phyloP scores from a whole-genome alignment of 2,113 vertebrate species.

The Diadophis punctatus region DNA sequence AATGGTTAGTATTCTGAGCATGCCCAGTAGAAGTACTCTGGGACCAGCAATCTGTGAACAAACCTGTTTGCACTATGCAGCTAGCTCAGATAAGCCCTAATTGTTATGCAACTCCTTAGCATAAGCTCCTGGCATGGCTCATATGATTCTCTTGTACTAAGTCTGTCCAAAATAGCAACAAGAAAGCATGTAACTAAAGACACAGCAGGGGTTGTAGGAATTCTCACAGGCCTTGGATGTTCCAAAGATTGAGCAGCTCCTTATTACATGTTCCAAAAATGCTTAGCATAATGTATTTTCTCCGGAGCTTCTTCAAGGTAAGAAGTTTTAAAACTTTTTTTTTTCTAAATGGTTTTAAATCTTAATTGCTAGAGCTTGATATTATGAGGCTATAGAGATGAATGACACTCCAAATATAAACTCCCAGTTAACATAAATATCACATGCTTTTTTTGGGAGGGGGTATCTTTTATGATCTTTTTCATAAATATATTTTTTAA shows the following conservation, averaged over 20 bases:
- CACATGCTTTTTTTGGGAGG: not conserved
- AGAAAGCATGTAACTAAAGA: conserved; percentile 71
- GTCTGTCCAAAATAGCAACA: conserved; percentile 80
- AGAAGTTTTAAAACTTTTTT: conserved; percentile 61
- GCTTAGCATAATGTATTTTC: conserved; percentile 80
- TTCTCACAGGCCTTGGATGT: conserved; percentile 61
- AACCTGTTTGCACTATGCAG: conserved; percentile 73
- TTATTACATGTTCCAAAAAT: conserved; percentile 68
- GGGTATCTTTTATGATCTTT: not conserved
- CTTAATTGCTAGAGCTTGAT: conserved; percentile 31
- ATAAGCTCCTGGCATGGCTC: conserved; percentile 74
- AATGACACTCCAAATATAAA: conserved; percentile 9
- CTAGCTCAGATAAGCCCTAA: conserved; percentile 71
- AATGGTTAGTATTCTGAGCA: conserved; percentile 70
- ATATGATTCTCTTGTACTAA: conserved; percentile 69
- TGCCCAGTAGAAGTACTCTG: conserved; percentile 68
- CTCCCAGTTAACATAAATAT: not conserved
- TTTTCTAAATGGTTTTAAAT: conserved; percentile 25
- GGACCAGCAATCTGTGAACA: conserved; percentile 72
- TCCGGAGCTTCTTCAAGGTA: conserved; percentile 85
- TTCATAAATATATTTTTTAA: not conserved
- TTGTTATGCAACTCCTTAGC: conserved; percentile 78
- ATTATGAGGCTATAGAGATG: conserved; percentile 9
- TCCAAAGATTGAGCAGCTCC: conserved; percentile 41
- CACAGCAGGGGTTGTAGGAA: conserved; percentile 65